Conservation (phyloP, 2,113 vertebrate genomes). For the Dryoscopus gambensis region DNA sequence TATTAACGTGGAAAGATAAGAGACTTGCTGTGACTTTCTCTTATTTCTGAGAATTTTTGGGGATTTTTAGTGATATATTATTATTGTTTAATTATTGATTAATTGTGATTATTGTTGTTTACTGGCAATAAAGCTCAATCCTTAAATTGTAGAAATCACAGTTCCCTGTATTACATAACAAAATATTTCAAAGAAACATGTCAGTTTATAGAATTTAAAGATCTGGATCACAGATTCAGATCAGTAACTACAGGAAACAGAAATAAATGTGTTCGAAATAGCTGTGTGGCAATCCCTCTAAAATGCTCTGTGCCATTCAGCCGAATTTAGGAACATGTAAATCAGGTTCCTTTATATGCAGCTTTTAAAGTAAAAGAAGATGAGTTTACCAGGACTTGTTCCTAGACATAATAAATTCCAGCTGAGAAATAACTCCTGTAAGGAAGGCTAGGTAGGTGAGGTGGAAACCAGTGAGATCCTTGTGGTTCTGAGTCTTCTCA, state of each 20-base stretch:
- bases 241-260: not conserved
- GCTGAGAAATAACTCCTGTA: not conserved
- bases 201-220: not conserved
- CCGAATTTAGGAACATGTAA: not conserved
- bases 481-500: not conserved
- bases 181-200: not conserved
- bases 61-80: not conserved
- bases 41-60: not conserved
- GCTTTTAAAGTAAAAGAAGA: not conserved
- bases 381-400: not conserved
- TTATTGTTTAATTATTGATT: no score
- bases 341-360: not conserved
- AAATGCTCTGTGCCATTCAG: not conserved
- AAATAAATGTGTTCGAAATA: not conserved
- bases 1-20: not conserved
- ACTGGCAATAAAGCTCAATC: not conserved
- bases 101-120: no score
- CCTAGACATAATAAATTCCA: not conserved
- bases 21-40: not conserved
- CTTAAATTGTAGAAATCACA: not conserved
- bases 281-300: not conserved
- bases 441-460: not conserved
- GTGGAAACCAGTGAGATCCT: not conserved
- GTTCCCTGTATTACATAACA: not conserved
- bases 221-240: not conserved